Evolutionary conservation across 1,140 invertebrate species (phyloP).

Genomic region (Cherax destructor): DNA sequence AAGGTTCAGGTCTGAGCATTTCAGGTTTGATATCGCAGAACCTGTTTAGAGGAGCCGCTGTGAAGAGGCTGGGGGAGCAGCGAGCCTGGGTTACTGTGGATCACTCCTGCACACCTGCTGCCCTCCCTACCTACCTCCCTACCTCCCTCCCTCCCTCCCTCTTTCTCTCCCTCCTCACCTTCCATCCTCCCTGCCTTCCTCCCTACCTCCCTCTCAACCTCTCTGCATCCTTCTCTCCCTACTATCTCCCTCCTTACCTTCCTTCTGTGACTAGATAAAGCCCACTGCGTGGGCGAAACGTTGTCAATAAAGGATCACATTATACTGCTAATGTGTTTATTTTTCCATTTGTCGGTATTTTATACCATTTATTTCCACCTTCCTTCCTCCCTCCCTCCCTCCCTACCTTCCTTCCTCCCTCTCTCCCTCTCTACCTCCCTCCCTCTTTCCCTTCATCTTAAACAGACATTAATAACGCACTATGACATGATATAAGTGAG

Average conservation of each 20-base stretch:
- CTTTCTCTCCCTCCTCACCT: neutral
- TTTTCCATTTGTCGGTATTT: neutral
- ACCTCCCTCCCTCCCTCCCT: neutral
- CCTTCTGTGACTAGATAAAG: too few relatives aligned
- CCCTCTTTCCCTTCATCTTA: too few relatives aligned
- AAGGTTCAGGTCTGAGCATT: neutral
- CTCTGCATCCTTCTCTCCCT: too few relatives aligned
- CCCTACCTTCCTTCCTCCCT: neutral
- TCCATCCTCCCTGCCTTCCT: neutral
- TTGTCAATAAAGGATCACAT: neutral
- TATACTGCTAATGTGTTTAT: neutral
- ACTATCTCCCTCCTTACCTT: neutral
- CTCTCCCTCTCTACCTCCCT: neutral
- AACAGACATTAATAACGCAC: too few relatives aligned
- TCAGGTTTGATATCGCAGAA: slow-evolving; percentile 1
- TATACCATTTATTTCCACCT: neutral
- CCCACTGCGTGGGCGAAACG: too few relatives aligned
- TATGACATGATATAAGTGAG: too few relatives aligned
- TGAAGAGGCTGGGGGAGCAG: neutral
- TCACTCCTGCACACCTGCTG: neutral
- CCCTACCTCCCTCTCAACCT: neutral
- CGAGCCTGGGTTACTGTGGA: neutral
- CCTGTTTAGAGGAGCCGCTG: neutral
- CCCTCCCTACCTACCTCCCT: neutral
- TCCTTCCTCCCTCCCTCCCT: neutral